Conservation (phyloP, 64 coral and sea anemone species). For the Pocillopora damicornis region DNA sequence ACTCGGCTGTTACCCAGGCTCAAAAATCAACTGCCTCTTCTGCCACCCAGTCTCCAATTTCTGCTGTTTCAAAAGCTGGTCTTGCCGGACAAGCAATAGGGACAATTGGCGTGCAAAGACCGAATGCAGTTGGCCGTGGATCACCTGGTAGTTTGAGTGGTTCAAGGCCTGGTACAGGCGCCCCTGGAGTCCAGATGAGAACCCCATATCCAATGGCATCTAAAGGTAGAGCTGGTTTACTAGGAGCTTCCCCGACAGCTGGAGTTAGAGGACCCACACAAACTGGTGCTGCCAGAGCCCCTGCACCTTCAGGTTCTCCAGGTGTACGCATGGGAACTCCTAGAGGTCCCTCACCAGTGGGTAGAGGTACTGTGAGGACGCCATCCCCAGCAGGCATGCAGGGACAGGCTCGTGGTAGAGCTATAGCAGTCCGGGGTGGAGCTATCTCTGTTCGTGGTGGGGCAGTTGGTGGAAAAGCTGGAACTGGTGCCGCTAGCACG, state of each 20-base stretch:
- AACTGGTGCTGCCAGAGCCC: slow-evolving; percentile 6
- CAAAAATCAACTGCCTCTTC: neutral
- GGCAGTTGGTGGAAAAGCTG: slow-evolving; percentile 11
- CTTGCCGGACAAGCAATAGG: slow-evolving; percentile 1
- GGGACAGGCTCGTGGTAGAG: slow-evolving; percentile 37
- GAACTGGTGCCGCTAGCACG: slow-evolving; percentile 13
- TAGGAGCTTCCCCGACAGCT: neutral
- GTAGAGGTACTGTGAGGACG: slow-evolving; percentile 22
- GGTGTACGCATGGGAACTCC: slow-evolving; percentile 33
- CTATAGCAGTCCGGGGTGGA: slow-evolving; percentile 34
- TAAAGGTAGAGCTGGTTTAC: slow-evolving; percentile 5
- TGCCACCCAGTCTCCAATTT: neutral
- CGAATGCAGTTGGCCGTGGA: neutral
- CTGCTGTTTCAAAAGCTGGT: slow-evolving; percentile 21
- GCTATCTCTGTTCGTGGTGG: neutral
- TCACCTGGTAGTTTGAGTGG: neutral
- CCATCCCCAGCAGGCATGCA: slow-evolving; percentile 28
- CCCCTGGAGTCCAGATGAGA: neutral
- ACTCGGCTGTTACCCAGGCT: neutral
- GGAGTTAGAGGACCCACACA: neutral
- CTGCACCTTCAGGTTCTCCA: neutral
- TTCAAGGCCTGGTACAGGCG: neutral
- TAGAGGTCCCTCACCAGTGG: slow-evolving; percentile 25
- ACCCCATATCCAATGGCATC: neutral
- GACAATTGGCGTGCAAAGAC: slow-evolving; percentile 4